Percentiles rank a stretch among this genome's conserved stretches.
These are phyloP conservation scores for Alosa sapidissima DNA, from an alignment of 2,797 vertebrate species.

Conservation along the genomic window DNA sequence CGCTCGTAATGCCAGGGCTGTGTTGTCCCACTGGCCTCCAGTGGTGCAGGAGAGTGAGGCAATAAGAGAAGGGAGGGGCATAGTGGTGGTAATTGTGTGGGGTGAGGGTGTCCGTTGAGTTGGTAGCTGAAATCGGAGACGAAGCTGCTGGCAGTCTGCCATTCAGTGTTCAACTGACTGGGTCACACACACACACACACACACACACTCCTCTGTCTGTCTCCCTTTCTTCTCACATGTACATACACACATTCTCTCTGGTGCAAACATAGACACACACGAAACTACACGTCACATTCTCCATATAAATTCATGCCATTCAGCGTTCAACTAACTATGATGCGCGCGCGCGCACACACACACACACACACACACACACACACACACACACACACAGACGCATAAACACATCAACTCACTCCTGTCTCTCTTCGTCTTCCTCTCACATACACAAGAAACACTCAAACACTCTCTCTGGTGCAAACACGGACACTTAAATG, in stretches of 20 bases:
- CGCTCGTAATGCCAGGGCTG: background rate
- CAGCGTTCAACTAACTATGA: no score
- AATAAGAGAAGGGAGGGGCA: background rate
- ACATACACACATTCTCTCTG: background rate
- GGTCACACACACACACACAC: background rate
- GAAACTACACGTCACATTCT: background rate
- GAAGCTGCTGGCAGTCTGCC: background rate
- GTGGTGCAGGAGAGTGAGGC: background rate
- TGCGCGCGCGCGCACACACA: background rate
- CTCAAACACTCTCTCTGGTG: no score
- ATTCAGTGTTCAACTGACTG: background rate
- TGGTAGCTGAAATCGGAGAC: background rate
- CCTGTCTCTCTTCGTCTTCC: no score
- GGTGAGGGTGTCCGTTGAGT: background rate
- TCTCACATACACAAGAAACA: no score
- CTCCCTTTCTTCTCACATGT: background rate
- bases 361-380: background rate
- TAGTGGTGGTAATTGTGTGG: background rate
- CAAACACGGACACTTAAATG: no score
- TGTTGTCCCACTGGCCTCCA: background rate
- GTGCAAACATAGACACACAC: background rate
- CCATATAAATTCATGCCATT: background rate
- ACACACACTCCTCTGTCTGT: background rate
- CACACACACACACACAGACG: background rate
- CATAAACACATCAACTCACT: no score